Percentiles rank a stretch among this genome's conserved stretches.
Evolutionary conservation across 2,888 invertebrate genomes (phyloP).

Genomic region (Drosophila acutilabella): DNA sequence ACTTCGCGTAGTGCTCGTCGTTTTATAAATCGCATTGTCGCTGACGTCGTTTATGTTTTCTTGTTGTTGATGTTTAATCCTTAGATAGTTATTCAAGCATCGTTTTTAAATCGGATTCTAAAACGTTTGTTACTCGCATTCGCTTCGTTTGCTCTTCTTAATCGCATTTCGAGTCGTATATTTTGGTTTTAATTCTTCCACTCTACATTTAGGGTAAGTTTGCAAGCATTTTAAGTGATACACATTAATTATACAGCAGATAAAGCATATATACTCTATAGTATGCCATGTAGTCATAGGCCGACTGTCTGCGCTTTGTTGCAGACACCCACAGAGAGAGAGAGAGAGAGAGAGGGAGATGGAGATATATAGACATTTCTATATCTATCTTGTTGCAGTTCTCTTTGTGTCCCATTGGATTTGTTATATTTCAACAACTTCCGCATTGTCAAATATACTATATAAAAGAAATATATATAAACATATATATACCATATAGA

Average conservation of each 20-base stretch:
- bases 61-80: slow-evolving; percentile 48
- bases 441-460: slow-evolving; percentile 77
- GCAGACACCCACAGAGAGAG: slow-evolving; percentile 55
- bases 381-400: slow-evolving; percentile 60
- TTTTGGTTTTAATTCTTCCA: slow-evolving; percentile 2
- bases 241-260: slow-evolving; percentile 67
- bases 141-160: slow-evolving; percentile 54
- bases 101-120: slow-evolving; percentile 29
- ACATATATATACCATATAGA: slow-evolving; percentile 37
- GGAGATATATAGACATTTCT: slow-evolving; percentile 25
- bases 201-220: slow-evolving; percentile 55
- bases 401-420: slow-evolving; percentile 76
- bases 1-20: slow-evolving; percentile 4
- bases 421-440: slow-evolving; percentile 74
- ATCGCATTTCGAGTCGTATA: slow-evolving; percentile 47
- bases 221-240: slow-evolving; percentile 49
- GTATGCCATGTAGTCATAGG: slow-evolving; percentile 38
- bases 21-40: slow-evolving; percentile 17
- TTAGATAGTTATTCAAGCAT: slow-evolving; percentile 50
- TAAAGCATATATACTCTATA: slow-evolving; percentile 40
- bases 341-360: slow-evolving; percentile 28
- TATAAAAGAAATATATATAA: slow-evolving; percentile 20
- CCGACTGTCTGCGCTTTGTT: slow-evolving; percentile 67
- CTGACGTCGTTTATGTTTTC: slow-evolving; percentile 10
- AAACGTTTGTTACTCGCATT: slow-evolving; percentile 32